Base-by-base conservation (phyloP, 2,797 vertebrate species). In the Bovichtus variegatus region DNA sequence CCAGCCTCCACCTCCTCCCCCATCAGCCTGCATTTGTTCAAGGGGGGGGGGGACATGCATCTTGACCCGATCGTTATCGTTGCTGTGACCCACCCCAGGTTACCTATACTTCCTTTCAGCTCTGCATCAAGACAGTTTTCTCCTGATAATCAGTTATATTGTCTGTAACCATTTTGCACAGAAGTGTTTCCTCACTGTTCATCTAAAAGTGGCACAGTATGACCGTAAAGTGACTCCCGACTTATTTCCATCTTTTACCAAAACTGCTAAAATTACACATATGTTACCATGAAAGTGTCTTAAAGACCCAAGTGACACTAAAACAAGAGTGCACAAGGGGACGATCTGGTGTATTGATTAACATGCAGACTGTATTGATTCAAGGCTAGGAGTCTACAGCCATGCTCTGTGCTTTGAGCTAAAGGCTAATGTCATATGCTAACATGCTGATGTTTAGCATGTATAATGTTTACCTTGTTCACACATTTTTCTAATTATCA, bases 31-130 rank as follows among this genome's bases (percentile, higher is more conserved):
- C 44, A 23, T 64, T 31, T 76, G 59, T 80, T 65, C 23, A 55
- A 46, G 63, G 11, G n/a, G 60, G 11, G n/a, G 60, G 67, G 57
- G 40, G 53, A 27, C 15, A 34, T 44, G 44, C 46, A 77, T 80
- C 58, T 80, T 73, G 78, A 86, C 74, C 72, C 0, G 51, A 74
- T 80, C 54, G 9, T 72, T 77, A 72, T 77, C 54, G 4, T 55
- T 66, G 46, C 51, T 0, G 6, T 74, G 47, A 74, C 23, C 77
- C 25, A 6, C 19, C n/a, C 15, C 65, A 60, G 47, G 67, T 83
- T 74, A 62, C 43, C 18, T 59, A 40, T 27, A 60, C 40, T 38
- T 68, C 58, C 43, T 57, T 50, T 50, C 49, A 82, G 38, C 25
- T 76, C 49, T 58, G 31, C 53, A 19, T 53, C 10, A 36, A 55